Conservation (phyloP, 2,888 invertebrate species). For the Seira musarum region DNA sequence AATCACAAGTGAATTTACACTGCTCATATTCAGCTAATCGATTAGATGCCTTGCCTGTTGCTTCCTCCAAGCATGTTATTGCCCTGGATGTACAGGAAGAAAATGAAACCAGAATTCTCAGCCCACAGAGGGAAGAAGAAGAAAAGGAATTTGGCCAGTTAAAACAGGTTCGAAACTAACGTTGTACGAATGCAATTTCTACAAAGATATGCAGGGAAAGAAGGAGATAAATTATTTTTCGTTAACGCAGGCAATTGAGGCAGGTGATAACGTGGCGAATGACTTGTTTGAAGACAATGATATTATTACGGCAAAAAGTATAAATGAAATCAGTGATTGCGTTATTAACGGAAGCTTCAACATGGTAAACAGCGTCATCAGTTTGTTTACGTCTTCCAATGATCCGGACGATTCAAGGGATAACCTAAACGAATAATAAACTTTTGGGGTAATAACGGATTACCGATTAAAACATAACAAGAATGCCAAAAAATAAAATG, state of each 20-base stretch:
- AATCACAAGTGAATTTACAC: slow-evolving; percentile 16
- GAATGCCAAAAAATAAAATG: no score
- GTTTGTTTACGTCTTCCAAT: slow-evolving; percentile 12
- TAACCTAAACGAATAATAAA: no score
- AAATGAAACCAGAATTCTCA: background rate
- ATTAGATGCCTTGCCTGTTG: background rate
- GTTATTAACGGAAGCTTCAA: slow-evolving; percentile 16
- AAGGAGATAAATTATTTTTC: background rate
- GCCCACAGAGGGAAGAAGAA: no score
- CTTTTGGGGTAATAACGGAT: no score
- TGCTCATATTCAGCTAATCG: background rate
- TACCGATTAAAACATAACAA: no score
- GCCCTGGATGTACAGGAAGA: background rate
- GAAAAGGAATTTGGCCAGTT: slow-evolving; percentile 16
- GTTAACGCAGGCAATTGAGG: background rate
- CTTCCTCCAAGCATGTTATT: slow-evolving; percentile 8
- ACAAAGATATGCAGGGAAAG: background rate
- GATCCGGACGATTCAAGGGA: no score
- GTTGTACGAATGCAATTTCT: background rate
- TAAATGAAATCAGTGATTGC: slow-evolving; percentile 21
- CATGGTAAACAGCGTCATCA: slow-evolving; percentile 23
- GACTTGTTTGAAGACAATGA: slow-evolving; percentile 16
- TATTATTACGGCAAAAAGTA: slow-evolving; percentile 18
- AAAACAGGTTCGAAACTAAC: slow-evolving; percentile 24
- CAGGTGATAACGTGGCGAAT: background rate